Evolutionary conservation across 2,888 invertebrate genomes (phyloP), one percentile per base, ranked within the genome.

Genomic region (Cepaea hortensis): DNA sequence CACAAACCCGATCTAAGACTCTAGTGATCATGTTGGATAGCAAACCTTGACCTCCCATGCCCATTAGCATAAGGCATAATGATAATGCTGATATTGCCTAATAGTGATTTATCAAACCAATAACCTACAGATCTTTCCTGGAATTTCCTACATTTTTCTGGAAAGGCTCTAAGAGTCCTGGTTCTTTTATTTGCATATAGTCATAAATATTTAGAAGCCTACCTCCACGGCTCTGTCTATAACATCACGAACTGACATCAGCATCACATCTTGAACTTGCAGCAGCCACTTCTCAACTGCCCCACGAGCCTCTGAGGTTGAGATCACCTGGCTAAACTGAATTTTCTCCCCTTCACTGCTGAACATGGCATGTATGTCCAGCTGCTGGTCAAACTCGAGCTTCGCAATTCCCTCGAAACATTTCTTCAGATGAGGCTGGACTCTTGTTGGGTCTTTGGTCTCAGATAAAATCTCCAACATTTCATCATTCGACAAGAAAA

Each of bases 251-350:
- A 97, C 95, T 0, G 97, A 96, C 90, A 95, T 95, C 0, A 97
- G 93, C 97, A 98, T 98, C 94, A 97, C 96, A 88, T 96, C 96
- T 95, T 98, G 97, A 15, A 98, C 97, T 94, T 96, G 95, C 70
- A 97, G 95, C 83, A 98, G 95, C 97, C 98, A 98, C 94, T 96
- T 97, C 95, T 98, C 98, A 4, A 98, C 97, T 86, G 97, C 97
- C 0, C 97, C 97, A 91, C 94, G 91, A 0, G 95, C 98, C 87
- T 97, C 96, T 0, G 96, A 96, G 0, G 98, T 98, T 72, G 96
- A 96, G 90, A 99, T 97, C 0, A 96, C 95, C 81, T 86, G 86
- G 23, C 76, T 81, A 0, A 86, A 76, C 48, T 81, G 68, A 65
- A 94, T 97, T 85, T 97, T 95, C 95, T 99, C 99, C 9, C 97